A percentile compares a stretch with the other conserved stretches of the same genome.
phyloP scores from a whole-genome alignment of 2,113 vertebrate genomes.

The Narcine bancroftii region DNA sequence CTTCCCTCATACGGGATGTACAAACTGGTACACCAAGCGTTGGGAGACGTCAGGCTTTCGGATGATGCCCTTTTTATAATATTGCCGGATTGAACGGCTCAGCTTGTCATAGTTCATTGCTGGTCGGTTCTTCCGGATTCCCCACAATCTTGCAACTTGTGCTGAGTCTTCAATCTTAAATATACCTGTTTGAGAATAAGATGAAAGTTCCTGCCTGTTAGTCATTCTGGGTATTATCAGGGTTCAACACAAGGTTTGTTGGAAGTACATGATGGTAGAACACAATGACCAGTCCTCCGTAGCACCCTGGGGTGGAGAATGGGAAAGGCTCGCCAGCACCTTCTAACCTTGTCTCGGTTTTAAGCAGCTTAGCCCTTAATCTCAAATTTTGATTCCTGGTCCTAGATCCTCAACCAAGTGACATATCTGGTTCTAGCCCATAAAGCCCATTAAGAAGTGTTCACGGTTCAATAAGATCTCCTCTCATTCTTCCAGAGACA shows the following conservation, averaged over 20 bases:
- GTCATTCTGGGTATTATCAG: neutral
- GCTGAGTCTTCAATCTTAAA: constrained; percentile 97
- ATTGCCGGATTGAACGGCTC: constrained; percentile 97
- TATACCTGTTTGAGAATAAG: constrained; percentile 63
- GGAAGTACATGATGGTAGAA: too few species aligned
- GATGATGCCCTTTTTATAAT: constrained; percentile 98
- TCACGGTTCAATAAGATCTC: too few species aligned
- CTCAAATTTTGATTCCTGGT: too few species aligned
- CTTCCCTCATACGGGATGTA: constrained; percentile 74
- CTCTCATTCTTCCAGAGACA: too few species aligned
- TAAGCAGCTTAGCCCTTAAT: too few species aligned
- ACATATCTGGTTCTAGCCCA: too few species aligned
- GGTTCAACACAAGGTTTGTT: neutral
- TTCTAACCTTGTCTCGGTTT: too few species aligned
- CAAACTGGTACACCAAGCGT: constrained; percentile 96
- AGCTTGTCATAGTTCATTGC: constrained; percentile 99
- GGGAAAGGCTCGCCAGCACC: too few species aligned
- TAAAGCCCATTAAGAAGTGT: too few species aligned
- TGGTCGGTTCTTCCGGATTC: constrained; percentile 88
- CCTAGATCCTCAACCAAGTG: too few species aligned
- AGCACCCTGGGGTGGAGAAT: too few species aligned
- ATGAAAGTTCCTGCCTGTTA: neutral
- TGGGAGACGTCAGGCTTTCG: constrained; percentile 92
- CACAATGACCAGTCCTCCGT: too few species aligned
- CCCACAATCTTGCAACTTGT: constrained; percentile 90